A percentile compares a stretch with the other conserved stretches of the same genome.
Conservation (phyloP, 2,113 vertebrate genomes). For the Platycercus adscitus region DNA sequence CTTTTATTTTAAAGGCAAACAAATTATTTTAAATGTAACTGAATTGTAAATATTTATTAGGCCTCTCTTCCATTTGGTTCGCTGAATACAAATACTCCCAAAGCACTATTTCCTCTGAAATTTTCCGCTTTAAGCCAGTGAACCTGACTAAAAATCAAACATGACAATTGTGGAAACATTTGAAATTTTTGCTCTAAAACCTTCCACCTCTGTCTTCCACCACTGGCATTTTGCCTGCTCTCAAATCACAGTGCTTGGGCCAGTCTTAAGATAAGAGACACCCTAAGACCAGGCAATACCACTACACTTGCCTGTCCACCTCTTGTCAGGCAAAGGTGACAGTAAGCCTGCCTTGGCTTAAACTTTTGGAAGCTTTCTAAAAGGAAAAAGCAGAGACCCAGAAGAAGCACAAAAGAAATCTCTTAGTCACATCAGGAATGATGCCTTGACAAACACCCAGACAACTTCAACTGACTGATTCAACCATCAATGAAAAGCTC, state of each 20-base stretch:
- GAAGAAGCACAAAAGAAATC: neutral
- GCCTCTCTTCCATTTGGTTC: neutral
- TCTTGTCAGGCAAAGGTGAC: neutral
- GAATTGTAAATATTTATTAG: conserved; percentile 56
- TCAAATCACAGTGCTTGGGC: neutral
- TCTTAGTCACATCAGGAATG: neutral
- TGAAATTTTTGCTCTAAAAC: neutral
- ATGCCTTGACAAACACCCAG: neutral
- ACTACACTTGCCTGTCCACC: neutral
- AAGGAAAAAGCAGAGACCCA: neutral
- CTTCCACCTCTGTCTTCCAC: neutral
- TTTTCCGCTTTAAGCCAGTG: neutral
- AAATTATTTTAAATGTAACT: conserved; percentile 46
- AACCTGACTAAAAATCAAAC: neutral
- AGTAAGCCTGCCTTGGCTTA: neutral
- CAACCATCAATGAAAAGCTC: neutral
- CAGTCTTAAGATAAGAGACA: neutral
- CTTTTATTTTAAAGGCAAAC: conserved; percentile 51
- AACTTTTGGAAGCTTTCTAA: neutral
- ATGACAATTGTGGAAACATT: neutral
- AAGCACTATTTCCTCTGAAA: neutral
- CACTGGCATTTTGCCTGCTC: neutral
- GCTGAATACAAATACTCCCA: neutral
- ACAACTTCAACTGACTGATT: neutral
- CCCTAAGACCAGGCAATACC: neutral